phyloP scores from a whole-genome alignment of 35 echinoderm and acorn worm genomes.

The Apostichopus parvimensis region DNA sequence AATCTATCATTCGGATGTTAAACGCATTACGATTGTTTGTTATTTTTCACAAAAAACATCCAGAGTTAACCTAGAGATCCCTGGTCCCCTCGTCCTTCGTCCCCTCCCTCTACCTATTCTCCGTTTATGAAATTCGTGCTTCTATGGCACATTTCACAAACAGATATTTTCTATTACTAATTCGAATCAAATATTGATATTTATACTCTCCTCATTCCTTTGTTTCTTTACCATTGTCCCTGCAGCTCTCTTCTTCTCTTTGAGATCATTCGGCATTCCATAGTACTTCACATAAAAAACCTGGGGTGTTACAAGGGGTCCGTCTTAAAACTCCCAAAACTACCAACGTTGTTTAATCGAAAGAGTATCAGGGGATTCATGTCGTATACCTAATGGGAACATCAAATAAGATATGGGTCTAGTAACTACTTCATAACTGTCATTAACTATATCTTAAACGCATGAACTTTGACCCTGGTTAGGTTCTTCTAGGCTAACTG shows the following conservation, averaged over 20 bases:
- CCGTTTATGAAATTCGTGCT: too few species aligned
- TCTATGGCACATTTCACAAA: too few species aligned
- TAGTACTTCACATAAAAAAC: background rate
- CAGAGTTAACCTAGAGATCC: too few species aligned
- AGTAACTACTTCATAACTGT: constrained; percentile 23
- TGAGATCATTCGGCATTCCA: constrained; percentile 17
- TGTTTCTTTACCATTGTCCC: background rate
- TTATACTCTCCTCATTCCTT: background rate
- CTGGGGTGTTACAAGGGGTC: background rate
- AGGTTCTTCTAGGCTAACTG: background rate
- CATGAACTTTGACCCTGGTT: background rate
- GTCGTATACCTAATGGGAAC: background rate
- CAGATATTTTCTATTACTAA: too few species aligned
- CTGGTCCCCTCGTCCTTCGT: too few species aligned
- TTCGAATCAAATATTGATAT: too few species aligned
- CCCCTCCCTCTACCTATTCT: too few species aligned
- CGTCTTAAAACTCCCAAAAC: constrained; percentile 12
- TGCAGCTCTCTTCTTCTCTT: background rate
- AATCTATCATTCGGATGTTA: too few species aligned
- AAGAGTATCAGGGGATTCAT: background rate
- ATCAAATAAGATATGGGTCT: constrained; percentile 26
- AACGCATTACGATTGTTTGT: too few species aligned
- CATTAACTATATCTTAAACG: constrained; percentile 4
- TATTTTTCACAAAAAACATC: too few species aligned
- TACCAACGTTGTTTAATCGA: constrained; percentile 31